phyloP scores from a whole-genome alignment of 2,888 invertebrate genomes.

The Eugnorisma glareosa region DNA sequence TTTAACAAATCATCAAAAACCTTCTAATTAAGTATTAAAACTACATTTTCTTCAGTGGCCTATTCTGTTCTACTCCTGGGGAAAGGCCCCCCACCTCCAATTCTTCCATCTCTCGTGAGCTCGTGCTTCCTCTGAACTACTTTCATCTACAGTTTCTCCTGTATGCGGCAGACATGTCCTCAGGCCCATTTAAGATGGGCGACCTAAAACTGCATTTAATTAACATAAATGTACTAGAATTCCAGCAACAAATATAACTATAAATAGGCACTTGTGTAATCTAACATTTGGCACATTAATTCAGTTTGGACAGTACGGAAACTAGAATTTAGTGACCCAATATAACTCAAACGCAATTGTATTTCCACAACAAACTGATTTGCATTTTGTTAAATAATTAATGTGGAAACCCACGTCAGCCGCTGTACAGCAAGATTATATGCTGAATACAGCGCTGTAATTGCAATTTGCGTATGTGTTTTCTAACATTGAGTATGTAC shows the following conservation, averaged over 20 bases:
- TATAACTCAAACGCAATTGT: conserved; percentile 35
- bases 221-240: neutral
- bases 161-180: neutral
- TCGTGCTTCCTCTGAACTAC: neutral
- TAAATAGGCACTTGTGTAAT: neutral
- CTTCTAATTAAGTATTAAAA: neutral
- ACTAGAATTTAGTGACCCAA: conserved; percentile 42
- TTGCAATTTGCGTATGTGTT: conserved; percentile 52
- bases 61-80: neutral
- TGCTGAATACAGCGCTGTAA: conserved; percentile 35
- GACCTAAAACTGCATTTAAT: neutral
- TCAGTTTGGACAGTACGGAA: conserved; percentile 23
- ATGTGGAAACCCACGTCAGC: conserved; percentile 46
- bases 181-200: neutral
- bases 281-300: conserved; percentile 23
- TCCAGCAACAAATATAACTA: neutral
- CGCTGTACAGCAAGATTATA: conserved; percentile 35
- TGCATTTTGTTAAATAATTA: conserved; percentile 64
- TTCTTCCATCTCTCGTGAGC: neutral
- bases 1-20: neutral
- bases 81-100: neutral
- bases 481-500: conserved; percentile 15
- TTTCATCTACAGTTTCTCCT: neutral
- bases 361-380: conserved; percentile 54
- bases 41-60: neutral